Evolutionary conservation across 2,888 invertebrate species (phyloP), one percentile per base, ranked within the genome.

Genomic region (Acanthoscelides obtectus): DNA sequence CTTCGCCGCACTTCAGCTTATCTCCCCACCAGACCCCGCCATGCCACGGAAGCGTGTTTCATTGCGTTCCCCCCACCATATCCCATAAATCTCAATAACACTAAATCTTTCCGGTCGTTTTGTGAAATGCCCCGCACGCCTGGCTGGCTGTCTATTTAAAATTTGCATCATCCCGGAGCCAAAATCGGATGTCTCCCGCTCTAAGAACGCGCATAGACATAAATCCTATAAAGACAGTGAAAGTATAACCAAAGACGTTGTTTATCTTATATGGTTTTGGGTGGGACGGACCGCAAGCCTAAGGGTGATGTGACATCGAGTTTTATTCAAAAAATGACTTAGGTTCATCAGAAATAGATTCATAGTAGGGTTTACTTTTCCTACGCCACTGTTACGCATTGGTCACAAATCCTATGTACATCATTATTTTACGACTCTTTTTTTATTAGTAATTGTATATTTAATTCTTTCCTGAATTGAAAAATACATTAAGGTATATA

Each of bases 51-150:
- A 19, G 22, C 64, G 4, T 21, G 27, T 22, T 22, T 22, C 64
- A 45, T 45, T 45, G 45, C 20, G 72, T 45, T 12, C 45, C 45
- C 64, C 75, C 76, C 75, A 74, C 74, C 27, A 69, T 69, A 68
- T 68, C 70, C 69, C 74, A 74, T 75, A 77, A 77, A 77, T 75
- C 75, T 74, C 73, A 75, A 77, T 75, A 73, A 72, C 70, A 73
- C 72, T 76, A 77, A 77, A 77, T 75, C 76, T 76, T 73, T 22
- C 69, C 68, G 69, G 72, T 68, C 73, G 71, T 74, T 75, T 73
- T 71, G 67, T 73, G 73, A 74, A 75, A 76, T 73, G 73, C 68
- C n/a, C n/a, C n/a, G n/a, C n/a, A n/a, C n/a, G n/a, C n/a, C n/a
- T n/a, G n/a, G n/a, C n/a, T n/a, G 75, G 64, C 72, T 75, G 74